Conservation (phyloP, 2,888 invertebrate genomes). For the Syrista parreyssii region DNA sequence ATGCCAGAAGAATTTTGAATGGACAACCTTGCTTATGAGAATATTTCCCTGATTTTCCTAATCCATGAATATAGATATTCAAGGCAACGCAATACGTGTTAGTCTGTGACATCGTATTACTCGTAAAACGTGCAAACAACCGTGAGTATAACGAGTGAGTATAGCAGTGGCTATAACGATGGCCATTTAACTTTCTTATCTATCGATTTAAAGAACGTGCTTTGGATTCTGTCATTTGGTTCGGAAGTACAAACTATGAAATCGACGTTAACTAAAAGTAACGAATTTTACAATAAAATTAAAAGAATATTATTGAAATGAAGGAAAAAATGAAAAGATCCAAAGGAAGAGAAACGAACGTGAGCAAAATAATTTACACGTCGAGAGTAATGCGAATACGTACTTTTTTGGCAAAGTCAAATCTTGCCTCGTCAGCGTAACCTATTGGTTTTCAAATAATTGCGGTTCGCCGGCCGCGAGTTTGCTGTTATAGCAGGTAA, state of each 20-base stretch:
- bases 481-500: neutral
- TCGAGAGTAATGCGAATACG: neutral
- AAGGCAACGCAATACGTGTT: too few species aligned
- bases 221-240: constrained; percentile 32
- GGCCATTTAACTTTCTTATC: constrained; percentile 48
- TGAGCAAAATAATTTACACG: neutral
- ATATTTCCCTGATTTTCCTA: neutral
- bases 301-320: neutral
- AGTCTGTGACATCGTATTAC: constrained; percentile 32
- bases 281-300: constrained; percentile 34
- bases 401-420: neutral
- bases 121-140: constrained; percentile 47
- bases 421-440: neutral
- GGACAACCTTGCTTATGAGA: neutral
- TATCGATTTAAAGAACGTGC: constrained; percentile 47
- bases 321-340: neutral
- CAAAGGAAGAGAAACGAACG: neutral
- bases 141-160: constrained; percentile 43
- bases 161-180: constrained; percentile 35
- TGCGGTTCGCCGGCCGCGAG: neutral
- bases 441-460: neutral
- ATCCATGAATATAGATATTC: too few species aligned
- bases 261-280: constrained; percentile 35
- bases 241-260: constrained; percentile 23
- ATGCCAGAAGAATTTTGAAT: neutral